Base-by-base conservation (phyloP, 2,797 vertebrate genomes). In the Sciaenops ocellatus region DNA sequence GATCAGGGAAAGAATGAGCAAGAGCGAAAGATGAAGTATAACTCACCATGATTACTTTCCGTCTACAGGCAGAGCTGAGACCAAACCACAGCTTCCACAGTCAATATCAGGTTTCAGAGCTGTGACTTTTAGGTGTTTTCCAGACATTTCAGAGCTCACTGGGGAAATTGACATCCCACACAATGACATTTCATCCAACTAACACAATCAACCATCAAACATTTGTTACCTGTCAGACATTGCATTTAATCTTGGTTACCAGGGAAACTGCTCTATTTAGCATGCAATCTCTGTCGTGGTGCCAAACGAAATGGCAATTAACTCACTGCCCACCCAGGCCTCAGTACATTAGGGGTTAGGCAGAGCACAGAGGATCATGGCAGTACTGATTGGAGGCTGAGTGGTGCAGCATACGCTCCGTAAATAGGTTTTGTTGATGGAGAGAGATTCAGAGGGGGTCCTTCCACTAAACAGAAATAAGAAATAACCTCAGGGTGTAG, bases 291-390 rank as follows among this genome's bases (percentile, higher is more conserved):
- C 66, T 63, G 70, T 85, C 46, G 44, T 63, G 44, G 52, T 64
- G 79, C 69, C 62, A 69, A 85, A 87, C 63, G 48, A 85, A 87
- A 85, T 68, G 59, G 76, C 88, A 89, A 87, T 91, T 92, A 91
- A 80, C 62, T 82, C 20, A 26, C 54, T 67, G 59, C 44, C 69
- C 47, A 38, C 59, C 62, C 65, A 48, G 57, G 28, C 61, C 69
- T 44, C 18, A 22, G 63, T 72, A 47, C 75, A 78, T 75, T 20
- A 80, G 51, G 56, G 60, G 71, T 80, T 67, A 78, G 69, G 38
- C 20, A 38, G 76, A 54, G 64, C 47, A 74, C 52, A 52, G 67
- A 62, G 56, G 69, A 79, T 72, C 57, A 59, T 57, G 50, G 55
- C 51, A 26, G 75, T 20, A 44, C 42, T 74, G 66, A 85, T 52